A percentile compares a stretch with the other conserved stretches of the same genome.
phyloP scores from a whole-genome alignment of 37 sponge, comb jelly and placozoan genomes.

The Diacarnus erythraeanus region DNA sequence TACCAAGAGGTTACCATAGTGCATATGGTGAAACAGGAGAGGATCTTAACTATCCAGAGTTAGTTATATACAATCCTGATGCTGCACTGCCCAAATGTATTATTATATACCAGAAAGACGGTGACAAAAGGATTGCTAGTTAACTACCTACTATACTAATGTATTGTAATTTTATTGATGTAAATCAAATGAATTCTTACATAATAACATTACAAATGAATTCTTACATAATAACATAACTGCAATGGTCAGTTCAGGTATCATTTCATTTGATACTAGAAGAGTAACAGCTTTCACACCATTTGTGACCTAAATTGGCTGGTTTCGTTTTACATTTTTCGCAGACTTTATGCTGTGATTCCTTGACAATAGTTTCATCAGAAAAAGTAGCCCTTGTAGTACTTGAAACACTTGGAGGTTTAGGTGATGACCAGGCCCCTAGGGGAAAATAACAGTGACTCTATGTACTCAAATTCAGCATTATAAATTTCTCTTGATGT shows the following conservation, averaged over 20 bases:
- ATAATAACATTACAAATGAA: background rate
- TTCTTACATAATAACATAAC: no score
- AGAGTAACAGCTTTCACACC: slow-evolving; percentile 36
- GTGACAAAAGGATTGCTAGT: slow-evolving; percentile 28
- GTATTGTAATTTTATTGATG: background rate
- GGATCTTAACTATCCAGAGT: slow-evolving; percentile 60
- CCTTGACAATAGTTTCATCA: no score
- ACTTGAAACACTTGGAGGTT: no score
- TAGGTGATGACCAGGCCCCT: no score
- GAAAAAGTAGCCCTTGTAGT: no score
- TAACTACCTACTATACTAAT: background rate
- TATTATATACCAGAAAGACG: slow-evolving; percentile 68
- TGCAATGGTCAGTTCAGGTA: no score
- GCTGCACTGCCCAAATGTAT: slow-evolving; percentile 63
- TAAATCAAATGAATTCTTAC: background rate
- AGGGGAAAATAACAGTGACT: no score
- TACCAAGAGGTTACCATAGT: slow-evolving; percentile 58
- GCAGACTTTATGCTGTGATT: no score
- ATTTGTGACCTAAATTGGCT: slow-evolving; percentile 33
- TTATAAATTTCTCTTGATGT: no score
- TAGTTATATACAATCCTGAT: slow-evolving; percentile 62
- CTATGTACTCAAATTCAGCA: no score
- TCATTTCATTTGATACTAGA: no score
- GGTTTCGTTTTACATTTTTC: slow-evolving; percentile 11
- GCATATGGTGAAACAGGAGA: slow-evolving; percentile 69